phyloP scores from a whole-genome alignment of 2,797 vertebrate species.

The Megalops cyprinoides region DNA sequence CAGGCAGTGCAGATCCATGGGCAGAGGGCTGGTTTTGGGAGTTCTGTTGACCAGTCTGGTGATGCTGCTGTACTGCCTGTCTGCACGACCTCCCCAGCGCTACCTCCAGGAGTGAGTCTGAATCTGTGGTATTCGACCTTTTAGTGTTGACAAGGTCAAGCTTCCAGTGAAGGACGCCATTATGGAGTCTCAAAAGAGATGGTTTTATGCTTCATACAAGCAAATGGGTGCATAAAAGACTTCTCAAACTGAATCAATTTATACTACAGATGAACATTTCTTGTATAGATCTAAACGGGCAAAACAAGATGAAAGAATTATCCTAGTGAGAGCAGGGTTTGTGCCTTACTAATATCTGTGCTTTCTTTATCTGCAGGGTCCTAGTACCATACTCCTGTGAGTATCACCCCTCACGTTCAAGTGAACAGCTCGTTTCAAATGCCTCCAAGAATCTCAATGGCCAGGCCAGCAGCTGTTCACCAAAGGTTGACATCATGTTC shows the following conservation, averaged over 20 bases:
- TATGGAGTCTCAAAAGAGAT: too few species aligned
- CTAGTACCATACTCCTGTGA: constrained; percentile 82
- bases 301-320: too few species aligned
- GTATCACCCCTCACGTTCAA: constrained; percentile 58
- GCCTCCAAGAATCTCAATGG: constrained; percentile 46
- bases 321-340: too few species aligned
- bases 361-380: constrained; percentile 68
- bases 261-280: too few species aligned
- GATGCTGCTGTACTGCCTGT: constrained; percentile 91
- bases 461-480: constrained; percentile 65
- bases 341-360: neutral
- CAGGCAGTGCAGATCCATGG: constrained; percentile 86
- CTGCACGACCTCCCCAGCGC: constrained; percentile 75
- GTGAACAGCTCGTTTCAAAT: constrained; percentile 52
- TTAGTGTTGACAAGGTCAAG: too few species aligned
- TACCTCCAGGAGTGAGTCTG: constrained; percentile 83
- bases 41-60: constrained; percentile 89
- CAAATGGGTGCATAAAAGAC: too few species aligned
- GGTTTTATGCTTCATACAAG: too few species aligned
- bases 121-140: too few species aligned
- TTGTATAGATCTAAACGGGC: too few species aligned
- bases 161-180: too few species aligned
- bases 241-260: too few species aligned
- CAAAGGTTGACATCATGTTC: constrained; percentile 91
- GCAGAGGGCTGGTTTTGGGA: constrained; percentile 88